A percentile compares a stretch with the other conserved stretches of the same genome.
These are phyloP conservation scores for Scelioninae gen. 1 DNA, from an alignment of 2,888 invertebrate species.

Conservation along the genomic window DNA sequence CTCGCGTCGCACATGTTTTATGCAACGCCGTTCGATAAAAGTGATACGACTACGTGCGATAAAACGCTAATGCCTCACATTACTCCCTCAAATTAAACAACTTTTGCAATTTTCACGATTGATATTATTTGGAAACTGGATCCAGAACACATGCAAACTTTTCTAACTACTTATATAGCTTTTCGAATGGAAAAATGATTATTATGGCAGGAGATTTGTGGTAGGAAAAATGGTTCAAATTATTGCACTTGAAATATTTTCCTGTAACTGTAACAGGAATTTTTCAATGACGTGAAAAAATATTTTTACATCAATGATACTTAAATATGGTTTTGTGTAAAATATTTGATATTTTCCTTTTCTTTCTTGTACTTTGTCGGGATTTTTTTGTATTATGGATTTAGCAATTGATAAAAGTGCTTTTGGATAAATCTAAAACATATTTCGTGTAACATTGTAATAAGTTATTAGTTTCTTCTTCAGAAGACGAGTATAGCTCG, in stretches of 20 bases:
- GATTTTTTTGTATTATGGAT: background rate
- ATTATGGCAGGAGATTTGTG: too few species aligned
- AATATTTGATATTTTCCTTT: too few species aligned
- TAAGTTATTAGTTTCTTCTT: too few species aligned
- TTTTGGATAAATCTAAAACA: background rate
- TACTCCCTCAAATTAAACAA: conserved; percentile 21
- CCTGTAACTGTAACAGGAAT: too few species aligned
- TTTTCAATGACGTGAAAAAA: too few species aligned
- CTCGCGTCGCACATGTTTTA: conserved; percentile 34
- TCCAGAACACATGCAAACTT: background rate
- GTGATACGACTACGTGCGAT: conserved; percentile 39
- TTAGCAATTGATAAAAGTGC: background rate
- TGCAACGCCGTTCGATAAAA: conserved; percentile 48
- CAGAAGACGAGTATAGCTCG: too few species aligned
- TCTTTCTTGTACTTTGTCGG: too few species aligned
- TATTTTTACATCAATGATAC: too few species aligned
- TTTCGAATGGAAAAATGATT: too few species aligned
- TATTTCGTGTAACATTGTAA: background rate
- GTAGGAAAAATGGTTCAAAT: background rate
- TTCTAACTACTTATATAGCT: background rate
- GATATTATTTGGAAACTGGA: conserved; percentile 38
- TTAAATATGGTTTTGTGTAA: too few species aligned
- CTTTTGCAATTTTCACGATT: conserved; percentile 24
- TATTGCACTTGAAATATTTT: background rate
- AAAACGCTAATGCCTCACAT: conserved; percentile 21